phyloP scores from a whole-genome alignment of 2,797 vertebrate genomes.

The Dicrostonyx torquatus region DNA sequence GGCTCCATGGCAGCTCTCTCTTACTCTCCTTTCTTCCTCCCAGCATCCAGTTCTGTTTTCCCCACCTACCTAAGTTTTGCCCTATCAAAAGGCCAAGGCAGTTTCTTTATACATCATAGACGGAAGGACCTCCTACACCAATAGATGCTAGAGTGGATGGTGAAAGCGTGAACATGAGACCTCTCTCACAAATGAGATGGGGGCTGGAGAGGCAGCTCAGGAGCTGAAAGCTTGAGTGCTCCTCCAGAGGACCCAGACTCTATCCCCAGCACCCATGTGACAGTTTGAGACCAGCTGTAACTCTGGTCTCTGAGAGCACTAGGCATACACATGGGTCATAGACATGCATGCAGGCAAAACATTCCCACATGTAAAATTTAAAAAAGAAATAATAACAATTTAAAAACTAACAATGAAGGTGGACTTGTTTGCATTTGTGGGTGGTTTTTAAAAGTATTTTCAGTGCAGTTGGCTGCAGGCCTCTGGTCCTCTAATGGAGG shows the following conservation, averaged over 20 bases:
- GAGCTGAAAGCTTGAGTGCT: neutral
- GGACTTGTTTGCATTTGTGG: neutral
- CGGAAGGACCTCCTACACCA: too few relatives aligned
- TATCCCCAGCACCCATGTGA: neutral
- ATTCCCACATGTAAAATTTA: too few relatives aligned
- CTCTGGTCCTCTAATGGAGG: neutral
- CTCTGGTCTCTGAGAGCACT: neutral
- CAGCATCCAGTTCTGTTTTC: too few relatives aligned
- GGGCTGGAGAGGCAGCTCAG: neutral
- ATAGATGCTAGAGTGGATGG: too few relatives aligned
- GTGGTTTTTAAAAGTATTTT: neutral
- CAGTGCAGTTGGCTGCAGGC: neutral
- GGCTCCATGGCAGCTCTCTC: too few relatives aligned
- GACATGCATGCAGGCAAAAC: neutral
- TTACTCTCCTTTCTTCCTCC: too few relatives aligned
- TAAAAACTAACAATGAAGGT: neutral
- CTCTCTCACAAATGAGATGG: neutral
- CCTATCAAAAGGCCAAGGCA: too few relatives aligned
- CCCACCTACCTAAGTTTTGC: too few relatives aligned
- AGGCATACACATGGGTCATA: neutral
- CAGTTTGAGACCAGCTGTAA: neutral
- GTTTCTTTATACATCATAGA: too few relatives aligned
- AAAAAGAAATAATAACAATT: neutral
- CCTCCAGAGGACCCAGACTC: too few relatives aligned
- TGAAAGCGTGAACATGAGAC: neutral